Conservation (phyloP, 2,113 vertebrate species). For the Symphodus melops region DNA sequence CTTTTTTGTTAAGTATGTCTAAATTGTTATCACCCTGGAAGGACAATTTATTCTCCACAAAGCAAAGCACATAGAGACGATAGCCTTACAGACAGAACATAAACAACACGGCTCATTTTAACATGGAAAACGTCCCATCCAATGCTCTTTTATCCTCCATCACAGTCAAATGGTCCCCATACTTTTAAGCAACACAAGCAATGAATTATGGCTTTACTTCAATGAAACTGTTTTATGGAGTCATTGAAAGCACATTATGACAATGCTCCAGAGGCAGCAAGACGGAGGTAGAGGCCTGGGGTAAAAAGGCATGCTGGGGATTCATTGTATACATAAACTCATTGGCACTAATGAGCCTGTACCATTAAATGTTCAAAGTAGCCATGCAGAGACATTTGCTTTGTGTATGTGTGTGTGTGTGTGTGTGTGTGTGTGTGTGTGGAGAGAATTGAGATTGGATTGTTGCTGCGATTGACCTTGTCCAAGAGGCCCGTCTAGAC, state of each 20-base stretch:
- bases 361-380: conserved; percentile 6
- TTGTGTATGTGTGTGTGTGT: background rate
- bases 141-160: conserved; percentile 30
- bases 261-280: background rate
- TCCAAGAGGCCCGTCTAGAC: conserved; percentile 3
- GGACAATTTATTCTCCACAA: conserved; percentile 19
- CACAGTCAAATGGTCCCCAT: conserved; percentile 14
- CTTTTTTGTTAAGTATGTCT: conserved; percentile 11
- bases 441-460: conserved; percentile 5
- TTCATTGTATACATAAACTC: conserved; percentile 9
- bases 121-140: conserved; percentile 17
- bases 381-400: background rate
- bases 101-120: conserved; percentile 25
- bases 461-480: conserved; percentile 27
- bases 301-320: conserved; percentile 1
- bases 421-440: background rate
- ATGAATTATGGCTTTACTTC: conserved; percentile 9
- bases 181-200: conserved; percentile 23
- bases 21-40: conserved; percentile 21
- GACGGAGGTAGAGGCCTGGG: background rate
- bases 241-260: conserved; percentile 28
- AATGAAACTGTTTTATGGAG: conserved; percentile 34
- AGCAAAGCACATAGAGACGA: conserved; percentile 18
- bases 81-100: conserved; percentile 3
- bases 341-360: background rate